phyloP scores from a whole-genome alignment of 2,888 invertebrate genomes.

The Periphyllus acericola region DNA sequence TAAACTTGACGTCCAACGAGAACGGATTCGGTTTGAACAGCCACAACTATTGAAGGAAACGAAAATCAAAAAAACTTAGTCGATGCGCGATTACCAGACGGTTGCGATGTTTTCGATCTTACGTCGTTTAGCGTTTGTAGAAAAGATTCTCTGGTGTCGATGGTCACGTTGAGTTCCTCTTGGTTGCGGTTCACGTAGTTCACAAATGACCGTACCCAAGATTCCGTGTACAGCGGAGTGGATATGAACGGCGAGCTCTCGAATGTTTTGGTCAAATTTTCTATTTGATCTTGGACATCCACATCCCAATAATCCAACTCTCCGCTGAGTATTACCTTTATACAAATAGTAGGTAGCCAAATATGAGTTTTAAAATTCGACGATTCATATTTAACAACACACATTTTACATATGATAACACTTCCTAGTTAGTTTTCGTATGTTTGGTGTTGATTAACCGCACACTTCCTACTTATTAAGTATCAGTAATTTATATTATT shows the following conservation, averaged over 20 bases:
- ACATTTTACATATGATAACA: too few species aligned
- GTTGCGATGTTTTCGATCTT: constrained; percentile 64
- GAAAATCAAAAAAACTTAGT: not conserved
- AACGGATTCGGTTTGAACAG: constrained; percentile 82
- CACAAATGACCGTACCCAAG: constrained; percentile 86
- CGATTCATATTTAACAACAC: not conserved
- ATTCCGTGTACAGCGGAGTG: constrained; percentile 84
- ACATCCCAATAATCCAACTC: constrained; percentile 85
- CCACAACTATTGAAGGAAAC: constrained; percentile 76
- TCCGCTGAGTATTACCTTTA: constrained; percentile 83
- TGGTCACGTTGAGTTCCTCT: constrained; percentile 80
- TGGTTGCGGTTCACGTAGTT: constrained; percentile 80
- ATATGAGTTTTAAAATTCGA: not conserved
- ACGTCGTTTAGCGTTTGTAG: constrained; percentile 80
- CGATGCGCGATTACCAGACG: too few species aligned
- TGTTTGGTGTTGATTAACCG: too few species aligned
- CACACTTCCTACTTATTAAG: too few species aligned
- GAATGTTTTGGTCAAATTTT: constrained; percentile 78
- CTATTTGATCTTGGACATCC: constrained; percentile 79
- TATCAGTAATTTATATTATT: too few species aligned
- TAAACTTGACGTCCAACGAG: constrained; percentile 85
- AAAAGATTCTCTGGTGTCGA: constrained; percentile 79
- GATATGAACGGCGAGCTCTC: constrained; percentile 82
- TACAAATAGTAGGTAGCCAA: not conserved
- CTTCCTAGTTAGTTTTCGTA: too few species aligned